Evolutionary conservation across 2,113 vertebrate genomes (phyloP).

Genomic region (Cynoglossus semilaevis): DNA sequence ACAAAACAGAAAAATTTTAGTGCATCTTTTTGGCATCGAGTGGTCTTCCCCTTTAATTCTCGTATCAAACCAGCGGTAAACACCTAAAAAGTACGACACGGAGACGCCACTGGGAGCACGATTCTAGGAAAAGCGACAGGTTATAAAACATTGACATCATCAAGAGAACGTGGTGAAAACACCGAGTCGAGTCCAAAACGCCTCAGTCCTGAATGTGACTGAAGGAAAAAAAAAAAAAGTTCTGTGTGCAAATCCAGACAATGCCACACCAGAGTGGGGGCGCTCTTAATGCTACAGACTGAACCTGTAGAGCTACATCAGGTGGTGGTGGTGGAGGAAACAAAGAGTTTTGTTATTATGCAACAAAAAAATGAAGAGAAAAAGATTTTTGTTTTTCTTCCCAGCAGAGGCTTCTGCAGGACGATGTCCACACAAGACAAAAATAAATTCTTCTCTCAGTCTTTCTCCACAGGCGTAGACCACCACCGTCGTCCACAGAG

Average conservation of each 20-base stretch:
- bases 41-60: slow-evolving; percentile 51
- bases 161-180: slow-evolving; percentile 66
- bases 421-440: slow-evolving; percentile 39
- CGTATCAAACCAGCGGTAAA: slow-evolving; percentile 38
- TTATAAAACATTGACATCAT: slow-evolving; percentile 77
- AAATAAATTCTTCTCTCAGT: slow-evolving; percentile 19
- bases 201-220: slow-evolving; percentile 38
- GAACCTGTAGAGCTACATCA: slow-evolving; percentile 62
- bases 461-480: slow-evolving; percentile 22
- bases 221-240: slow-evolving; percentile 4
- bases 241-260: slow-evolving; percentile 50
- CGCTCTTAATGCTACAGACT: slow-evolving; percentile 61
- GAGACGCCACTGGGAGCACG: slow-evolving; percentile 54
- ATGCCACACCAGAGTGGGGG: slow-evolving; percentile 47
- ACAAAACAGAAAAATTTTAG: background rate
- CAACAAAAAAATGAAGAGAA: slow-evolving; percentile 1
- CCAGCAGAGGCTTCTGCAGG: slow-evolving; percentile 33
- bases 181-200: slow-evolving; percentile 38
- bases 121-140: slow-evolving; percentile 64
- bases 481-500: slow-evolving; percentile 13
- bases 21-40: slow-evolving; percentile 24
- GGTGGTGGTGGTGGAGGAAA: slow-evolving; percentile 15
- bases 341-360: no score
- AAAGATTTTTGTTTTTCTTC: slow-evolving; percentile 30
- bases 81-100: slow-evolving; percentile 59